A percentile compares a stretch with the other conserved stretches of the same genome.
Conservation (phyloP, 2,797 vertebrate genomes). For the Corythornis leucogaster region DNA sequence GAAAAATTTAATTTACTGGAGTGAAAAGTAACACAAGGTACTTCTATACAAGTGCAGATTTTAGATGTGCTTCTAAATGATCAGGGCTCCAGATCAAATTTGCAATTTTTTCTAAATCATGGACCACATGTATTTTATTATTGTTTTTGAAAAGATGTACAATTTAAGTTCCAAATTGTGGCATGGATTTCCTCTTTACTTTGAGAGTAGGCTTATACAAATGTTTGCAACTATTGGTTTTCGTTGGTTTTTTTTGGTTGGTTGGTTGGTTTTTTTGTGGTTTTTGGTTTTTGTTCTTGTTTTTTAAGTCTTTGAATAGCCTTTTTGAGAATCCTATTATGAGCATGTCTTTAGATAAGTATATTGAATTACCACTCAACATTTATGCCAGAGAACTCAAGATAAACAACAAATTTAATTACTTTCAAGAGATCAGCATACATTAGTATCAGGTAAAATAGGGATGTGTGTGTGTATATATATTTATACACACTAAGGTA, state of each 20-base stretch:
- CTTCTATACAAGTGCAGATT: background rate
- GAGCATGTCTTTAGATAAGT: background rate
- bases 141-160: background rate
- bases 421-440: background rate
- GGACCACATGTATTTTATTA: background rate
- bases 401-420: background rate
- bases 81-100: background rate
- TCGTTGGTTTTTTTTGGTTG: rapidly evolving
- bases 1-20: background rate
- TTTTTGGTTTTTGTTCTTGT: background rate
- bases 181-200: background rate
- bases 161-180: background rate
- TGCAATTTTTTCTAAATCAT: background rate
- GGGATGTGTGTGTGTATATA: too few relatives aligned
- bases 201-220: background rate
- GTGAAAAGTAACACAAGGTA: background rate
- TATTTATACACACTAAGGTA: background rate
- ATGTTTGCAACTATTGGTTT: background rate
- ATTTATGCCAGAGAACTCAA: background rate
- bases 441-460: background rate
- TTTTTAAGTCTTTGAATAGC: background rate
- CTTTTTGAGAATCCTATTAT: background rate
- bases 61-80: background rate
- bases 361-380: background rate
- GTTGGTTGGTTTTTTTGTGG: rapidly evolving